A percentile compares a stretch with the other conserved stretches of the same genome.
These are phyloP conservation scores for Sebastes diploproa DNA, from an alignment of 2,797 vertebrate genomes.

Conservation along the genomic window DNA sequence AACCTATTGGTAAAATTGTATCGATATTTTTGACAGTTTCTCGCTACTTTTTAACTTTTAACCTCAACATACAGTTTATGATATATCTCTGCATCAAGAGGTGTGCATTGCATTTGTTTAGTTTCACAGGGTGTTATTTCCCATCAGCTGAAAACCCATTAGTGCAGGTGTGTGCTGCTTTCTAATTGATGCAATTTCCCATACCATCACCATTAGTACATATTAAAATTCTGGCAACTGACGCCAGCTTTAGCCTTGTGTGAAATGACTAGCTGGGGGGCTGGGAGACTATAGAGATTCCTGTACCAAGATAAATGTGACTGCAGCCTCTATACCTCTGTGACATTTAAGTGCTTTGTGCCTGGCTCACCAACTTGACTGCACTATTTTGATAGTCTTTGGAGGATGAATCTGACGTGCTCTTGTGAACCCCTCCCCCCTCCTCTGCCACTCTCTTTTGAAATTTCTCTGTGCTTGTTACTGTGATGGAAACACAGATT, in stretches of 20 bases:
- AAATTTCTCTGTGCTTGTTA: background rate
- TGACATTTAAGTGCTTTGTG: conserved; percentile 14
- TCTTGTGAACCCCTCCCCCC: background rate
- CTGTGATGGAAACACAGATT: background rate
- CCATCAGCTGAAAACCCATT: conserved; percentile 30
- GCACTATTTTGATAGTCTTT: background rate
- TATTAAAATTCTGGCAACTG: conserved; percentile 33
- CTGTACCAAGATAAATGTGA: background rate
- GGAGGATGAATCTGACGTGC: background rate
- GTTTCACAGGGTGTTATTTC: conserved; percentile 4
- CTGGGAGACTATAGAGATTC: background rate
- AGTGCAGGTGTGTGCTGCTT: conserved; percentile 41
- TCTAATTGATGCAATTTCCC: conserved; percentile 47
- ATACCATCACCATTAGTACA: conserved; percentile 45
- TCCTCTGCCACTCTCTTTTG: background rate
- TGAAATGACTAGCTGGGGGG: conserved; percentile 22
- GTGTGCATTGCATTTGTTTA: conserved; percentile 5
- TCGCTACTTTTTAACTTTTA: background rate
- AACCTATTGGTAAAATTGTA: background rate
- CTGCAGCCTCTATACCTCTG: conserved; percentile 1
- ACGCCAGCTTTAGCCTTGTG: conserved; percentile 27
- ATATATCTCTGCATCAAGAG: background rate
- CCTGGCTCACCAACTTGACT: background rate
- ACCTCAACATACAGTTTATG: background rate
- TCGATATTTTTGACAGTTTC: background rate